Evolutionary conservation across 2,888 invertebrate species (phyloP).

Genomic region (Orgyia antiqua): DNA sequence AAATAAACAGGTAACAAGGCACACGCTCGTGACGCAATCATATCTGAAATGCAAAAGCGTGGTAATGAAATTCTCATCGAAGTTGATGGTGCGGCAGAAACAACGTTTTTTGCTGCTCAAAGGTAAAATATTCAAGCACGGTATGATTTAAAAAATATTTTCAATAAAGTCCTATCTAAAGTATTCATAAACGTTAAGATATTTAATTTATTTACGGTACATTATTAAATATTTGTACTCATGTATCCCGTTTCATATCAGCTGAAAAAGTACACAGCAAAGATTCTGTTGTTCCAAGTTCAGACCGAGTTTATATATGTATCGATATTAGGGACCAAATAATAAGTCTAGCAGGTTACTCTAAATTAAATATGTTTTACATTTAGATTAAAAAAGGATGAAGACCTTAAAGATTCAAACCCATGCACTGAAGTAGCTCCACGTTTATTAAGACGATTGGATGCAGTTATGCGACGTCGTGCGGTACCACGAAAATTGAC

Average conservation of each 20-base stretch:
- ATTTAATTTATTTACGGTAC: too few relatives aligned
- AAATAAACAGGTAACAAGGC: conserved; percentile 47
- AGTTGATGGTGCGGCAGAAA: conserved; percentile 44
- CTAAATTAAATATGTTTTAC: too few relatives aligned
- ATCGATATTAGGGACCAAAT: too few relatives aligned
- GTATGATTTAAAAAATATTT: too few relatives aligned
- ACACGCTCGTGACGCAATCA: conserved; percentile 44
- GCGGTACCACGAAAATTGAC: conserved; percentile 50
- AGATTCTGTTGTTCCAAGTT: too few relatives aligned
- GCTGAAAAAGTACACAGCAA: too few relatives aligned
- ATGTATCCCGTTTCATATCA: too few relatives aligned
- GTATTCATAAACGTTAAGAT: too few relatives aligned
- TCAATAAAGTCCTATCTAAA: too few relatives aligned
- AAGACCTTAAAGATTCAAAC: conserved; percentile 27
- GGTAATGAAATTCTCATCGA: conserved; percentile 55
- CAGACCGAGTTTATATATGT: too few relatives aligned
- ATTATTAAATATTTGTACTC: too few relatives aligned
- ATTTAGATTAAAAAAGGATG: conserved; percentile 51
- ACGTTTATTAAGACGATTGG: conserved; percentile 43
- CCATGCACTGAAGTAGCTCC: conserved; percentile 38
- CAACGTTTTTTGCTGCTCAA: conserved; percentile 62
- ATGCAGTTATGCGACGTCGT: conserved; percentile 44
- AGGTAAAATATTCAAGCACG: conserved; percentile 31
- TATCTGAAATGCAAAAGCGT: conserved; percentile 61
- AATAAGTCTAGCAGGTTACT: too few relatives aligned